Evolutionary conservation across 2,113 vertebrate species (phyloP).

Genomic region (Orthonyx spaldingii): DNA sequence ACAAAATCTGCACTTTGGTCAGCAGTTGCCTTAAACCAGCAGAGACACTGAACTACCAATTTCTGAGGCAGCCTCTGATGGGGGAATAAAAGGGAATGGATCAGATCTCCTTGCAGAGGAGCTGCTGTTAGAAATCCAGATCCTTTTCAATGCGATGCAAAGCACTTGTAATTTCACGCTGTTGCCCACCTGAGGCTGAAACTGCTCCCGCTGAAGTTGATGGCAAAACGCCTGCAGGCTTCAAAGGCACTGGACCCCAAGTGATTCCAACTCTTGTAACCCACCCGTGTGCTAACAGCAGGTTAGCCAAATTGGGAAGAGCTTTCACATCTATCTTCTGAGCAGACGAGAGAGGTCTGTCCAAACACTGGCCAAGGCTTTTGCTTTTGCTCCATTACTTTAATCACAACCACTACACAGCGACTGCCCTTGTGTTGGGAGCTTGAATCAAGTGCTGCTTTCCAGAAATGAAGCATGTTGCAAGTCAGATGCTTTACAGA

Average conservation of each 20-base stretch:
- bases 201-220: background rate
- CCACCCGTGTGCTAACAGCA: background rate
- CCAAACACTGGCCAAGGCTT: background rate
- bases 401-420: background rate
- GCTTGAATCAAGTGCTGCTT: background rate
- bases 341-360: background rate
- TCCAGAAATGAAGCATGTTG: background rate
- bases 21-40: background rate
- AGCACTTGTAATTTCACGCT: background rate
- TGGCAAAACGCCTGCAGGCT: background rate
- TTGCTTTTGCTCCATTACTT: background rate
- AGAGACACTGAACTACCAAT: background rate
- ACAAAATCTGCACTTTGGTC: conserved; percentile 8
- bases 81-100: background rate
- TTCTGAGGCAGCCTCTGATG: background rate
- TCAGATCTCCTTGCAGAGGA: background rate
- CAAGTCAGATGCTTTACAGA: background rate
- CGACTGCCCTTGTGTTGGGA: background rate
- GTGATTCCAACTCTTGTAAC: background rate
- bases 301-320: background rate
- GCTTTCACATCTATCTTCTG: background rate
- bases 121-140: background rate
- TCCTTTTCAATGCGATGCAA: background rate
- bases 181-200: background rate
- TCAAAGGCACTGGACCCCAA: background rate